Evolutionary conservation across 2,888 invertebrate species (phyloP).

Genomic region (Ophion ellenae): DNA sequence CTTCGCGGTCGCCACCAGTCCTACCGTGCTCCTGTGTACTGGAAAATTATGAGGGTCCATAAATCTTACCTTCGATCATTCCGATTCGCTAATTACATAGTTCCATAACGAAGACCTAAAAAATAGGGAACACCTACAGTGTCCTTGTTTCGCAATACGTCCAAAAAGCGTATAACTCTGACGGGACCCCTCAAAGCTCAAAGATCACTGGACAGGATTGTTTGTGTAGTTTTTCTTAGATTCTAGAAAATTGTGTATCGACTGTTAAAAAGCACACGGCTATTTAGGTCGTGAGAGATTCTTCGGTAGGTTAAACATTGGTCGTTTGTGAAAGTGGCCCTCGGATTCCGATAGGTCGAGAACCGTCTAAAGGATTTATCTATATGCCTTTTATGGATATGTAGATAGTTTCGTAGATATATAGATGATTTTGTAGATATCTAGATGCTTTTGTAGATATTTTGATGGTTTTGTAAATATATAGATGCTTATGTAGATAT

Average conservation of each 20-base stretch:
- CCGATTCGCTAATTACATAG: background rate
- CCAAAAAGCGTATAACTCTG: background rate
- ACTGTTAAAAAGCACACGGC: background rate
- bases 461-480: too few relatives aligned
- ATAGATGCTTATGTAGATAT: too few relatives aligned
- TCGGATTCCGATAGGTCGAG: background rate
- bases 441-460: too few relatives aligned
- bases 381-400: too few relatives aligned
- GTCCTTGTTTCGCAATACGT: too few relatives aligned
- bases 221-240: background rate
- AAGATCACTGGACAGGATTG: background rate
- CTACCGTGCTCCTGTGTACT: too few relatives aligned
- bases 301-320: background rate
- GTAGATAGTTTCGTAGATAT: too few relatives aligned
- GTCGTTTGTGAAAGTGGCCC: background rate
- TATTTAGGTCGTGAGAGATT: background rate
- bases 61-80: background rate
- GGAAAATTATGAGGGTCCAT: background rate
- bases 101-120: too few relatives aligned
- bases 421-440: too few relatives aligned
- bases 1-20: too few relatives aligned
- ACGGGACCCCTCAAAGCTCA: background rate
- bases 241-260: background rate
- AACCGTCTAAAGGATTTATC: background rate
- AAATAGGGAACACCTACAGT: too few relatives aligned